These are phyloP conservation scores for Nasonovia ribisnigri DNA, from an alignment of 2,888 invertebrate genomes.

Conservation along the genomic window DNA sequence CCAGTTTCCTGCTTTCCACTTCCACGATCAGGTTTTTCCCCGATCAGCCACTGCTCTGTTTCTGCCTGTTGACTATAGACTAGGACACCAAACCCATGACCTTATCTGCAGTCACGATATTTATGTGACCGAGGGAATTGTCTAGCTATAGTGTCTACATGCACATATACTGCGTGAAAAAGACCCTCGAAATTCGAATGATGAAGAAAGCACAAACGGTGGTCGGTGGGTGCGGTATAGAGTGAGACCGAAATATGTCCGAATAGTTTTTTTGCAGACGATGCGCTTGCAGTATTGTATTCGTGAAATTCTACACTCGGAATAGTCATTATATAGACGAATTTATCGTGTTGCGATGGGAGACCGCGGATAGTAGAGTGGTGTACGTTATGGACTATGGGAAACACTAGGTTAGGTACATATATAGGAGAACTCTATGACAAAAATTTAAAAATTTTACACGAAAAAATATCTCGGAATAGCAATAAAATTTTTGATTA, in stretches of 20 bases:
- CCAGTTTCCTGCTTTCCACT: too few relatives aligned
- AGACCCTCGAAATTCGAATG: neutral
- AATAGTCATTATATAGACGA: neutral
- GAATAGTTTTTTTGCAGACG: neutral
- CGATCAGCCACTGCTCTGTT: too few relatives aligned
- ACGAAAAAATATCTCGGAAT: neutral
- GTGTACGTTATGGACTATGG: neutral
- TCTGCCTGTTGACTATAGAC: too few relatives aligned
- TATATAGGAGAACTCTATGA: neutral
- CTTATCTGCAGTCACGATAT: neutral
- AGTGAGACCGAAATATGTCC: neutral
- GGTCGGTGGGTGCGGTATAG: neutral
- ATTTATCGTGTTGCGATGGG: neutral
- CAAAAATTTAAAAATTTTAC: conserved; percentile 2
- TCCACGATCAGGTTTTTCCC: too few relatives aligned
- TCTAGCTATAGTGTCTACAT: too few relatives aligned
- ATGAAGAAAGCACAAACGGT: neutral
- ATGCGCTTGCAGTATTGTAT: neutral
- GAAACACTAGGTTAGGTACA: neutral
- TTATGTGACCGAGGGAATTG: too few relatives aligned
- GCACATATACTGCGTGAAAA: neutral
- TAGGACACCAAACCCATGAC: too few relatives aligned
- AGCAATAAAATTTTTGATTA: neutral
- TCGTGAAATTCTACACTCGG: neutral
- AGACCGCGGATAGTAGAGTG: neutral